phyloP scores from a whole-genome alignment of 2,888 invertebrate genomes.

The Drymonia ruficornis region DNA sequence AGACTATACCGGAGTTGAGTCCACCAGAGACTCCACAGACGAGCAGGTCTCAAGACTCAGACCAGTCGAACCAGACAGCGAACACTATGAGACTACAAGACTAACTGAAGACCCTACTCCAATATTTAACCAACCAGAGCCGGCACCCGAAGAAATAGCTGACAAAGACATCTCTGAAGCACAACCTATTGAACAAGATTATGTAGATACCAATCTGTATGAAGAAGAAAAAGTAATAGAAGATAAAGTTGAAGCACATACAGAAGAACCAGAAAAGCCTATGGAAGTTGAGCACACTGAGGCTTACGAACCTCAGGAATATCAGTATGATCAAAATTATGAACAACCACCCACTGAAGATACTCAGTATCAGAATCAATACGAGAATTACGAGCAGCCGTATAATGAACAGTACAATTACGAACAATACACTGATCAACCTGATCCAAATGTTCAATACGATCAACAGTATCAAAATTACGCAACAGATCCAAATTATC shows the following conservation, averaged over 20 bases:
- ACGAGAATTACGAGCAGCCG: slow-evolving; percentile 58
- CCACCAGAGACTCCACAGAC: slow-evolving; percentile 70
- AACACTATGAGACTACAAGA: slow-evolving; percentile 50
- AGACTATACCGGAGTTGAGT: slow-evolving; percentile 71
- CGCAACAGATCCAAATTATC: slow-evolving; percentile 57
- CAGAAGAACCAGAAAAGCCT: slow-evolving; percentile 35
- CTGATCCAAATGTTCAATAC: slow-evolving; percentile 54
- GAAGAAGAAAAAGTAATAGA: slow-evolving; percentile 27
- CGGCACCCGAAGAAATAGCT: slow-evolving; percentile 15
- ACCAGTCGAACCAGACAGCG: slow-evolving; percentile 45
- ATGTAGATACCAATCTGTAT: slow-evolving; percentile 24
- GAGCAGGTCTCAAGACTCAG: slow-evolving; percentile 47
- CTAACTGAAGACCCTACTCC: slow-evolving; percentile 46
- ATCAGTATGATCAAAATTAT: slow-evolving; percentile 54
- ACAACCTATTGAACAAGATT: slow-evolving; percentile 18
- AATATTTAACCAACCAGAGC: slow-evolving; percentile 27
- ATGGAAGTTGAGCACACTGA: slow-evolving; percentile 48
- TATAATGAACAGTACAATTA: slow-evolving; percentile 61
- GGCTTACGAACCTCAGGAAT: slow-evolving; percentile 38
- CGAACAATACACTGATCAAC: slow-evolving; percentile 56
- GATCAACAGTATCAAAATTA: slow-evolving; percentile 62
- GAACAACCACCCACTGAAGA: slow-evolving; percentile 32
- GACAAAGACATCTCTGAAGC: slow-evolving; percentile 21
- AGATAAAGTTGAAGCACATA: slow-evolving; percentile 30
- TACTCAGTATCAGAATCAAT: slow-evolving; percentile 41